A percentile compares a stretch with the other conserved stretches of the same genome.
Conservation (phyloP, 2,888 invertebrate species). For the Lissonota sp. region DNA sequence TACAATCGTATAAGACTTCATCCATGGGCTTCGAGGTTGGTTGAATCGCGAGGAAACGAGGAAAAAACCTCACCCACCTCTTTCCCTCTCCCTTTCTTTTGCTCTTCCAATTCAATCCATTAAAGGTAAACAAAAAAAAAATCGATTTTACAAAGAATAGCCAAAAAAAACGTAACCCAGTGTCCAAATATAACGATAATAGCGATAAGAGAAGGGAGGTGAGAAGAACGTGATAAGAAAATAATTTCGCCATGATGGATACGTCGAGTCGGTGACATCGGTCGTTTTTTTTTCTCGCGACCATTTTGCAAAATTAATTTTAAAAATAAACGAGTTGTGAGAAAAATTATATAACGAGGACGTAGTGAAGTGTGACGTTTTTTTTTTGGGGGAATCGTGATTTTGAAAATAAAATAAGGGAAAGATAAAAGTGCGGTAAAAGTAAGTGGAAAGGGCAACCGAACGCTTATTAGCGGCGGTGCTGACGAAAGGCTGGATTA, state of each 20-base stretch:
- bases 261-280: slow-evolving; percentile 43
- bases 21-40: slow-evolving; percentile 40
- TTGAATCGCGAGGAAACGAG: slow-evolving; percentile 15
- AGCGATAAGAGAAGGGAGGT: neutral
- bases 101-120: neutral
- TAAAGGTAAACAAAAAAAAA: slow-evolving; percentile 14
- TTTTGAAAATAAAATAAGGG: slow-evolving; percentile 9
- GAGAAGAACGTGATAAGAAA: neutral
- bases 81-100: neutral
- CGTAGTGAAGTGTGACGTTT: neutral
- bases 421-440: slow-evolving; percentile 5
- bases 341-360: neutral
- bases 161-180: too few species aligned
- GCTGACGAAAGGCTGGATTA: slow-evolving; percentile 82
- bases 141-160: too few species aligned
- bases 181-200: too few species aligned
- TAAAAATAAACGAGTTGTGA: neutral
- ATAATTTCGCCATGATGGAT: slow-evolving; percentile 24
- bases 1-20: neutral
- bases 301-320: neutral
- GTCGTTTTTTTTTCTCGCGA: slow-evolving; percentile 13
- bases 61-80: neutral
- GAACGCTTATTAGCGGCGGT: slow-evolving; percentile 57
- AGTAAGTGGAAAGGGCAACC: slow-evolving; percentile 34
- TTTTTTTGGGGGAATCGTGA: neutral